A percentile compares a stretch with the other conserved stretches of the same genome.
phyloP scores from a whole-genome alignment of 2,797 vertebrate genomes.

The Onychomys torridus region DNA sequence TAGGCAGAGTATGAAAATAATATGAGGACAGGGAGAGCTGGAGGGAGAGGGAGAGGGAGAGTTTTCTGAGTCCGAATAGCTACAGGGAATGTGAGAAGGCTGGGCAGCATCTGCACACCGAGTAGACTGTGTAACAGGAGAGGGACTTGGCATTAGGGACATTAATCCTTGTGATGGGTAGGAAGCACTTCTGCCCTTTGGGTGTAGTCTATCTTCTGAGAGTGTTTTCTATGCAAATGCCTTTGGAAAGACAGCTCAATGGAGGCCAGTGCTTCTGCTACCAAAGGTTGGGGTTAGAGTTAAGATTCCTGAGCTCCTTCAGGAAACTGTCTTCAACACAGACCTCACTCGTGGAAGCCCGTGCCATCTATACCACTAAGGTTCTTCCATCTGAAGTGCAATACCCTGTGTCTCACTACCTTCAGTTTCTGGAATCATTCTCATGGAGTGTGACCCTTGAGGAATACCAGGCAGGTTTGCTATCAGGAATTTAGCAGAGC shows the following conservation, averaged over 20 bases:
- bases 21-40: background rate
- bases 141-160: background rate
- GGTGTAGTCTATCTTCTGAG: background rate
- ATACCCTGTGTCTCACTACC: background rate
- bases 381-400: background rate
- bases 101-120: rapidly evolving
- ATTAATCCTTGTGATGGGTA: background rate
- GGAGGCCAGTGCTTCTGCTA: background rate
- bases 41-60: background rate
- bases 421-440: conserved; percentile 23
- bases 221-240: background rate
- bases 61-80: background rate
- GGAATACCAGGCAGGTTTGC: background rate
- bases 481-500: background rate
- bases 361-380: rapidly evolving
- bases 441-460: background rate
- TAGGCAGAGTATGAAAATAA: background rate
- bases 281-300: background rate
- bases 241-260: background rate
- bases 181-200: background rate
- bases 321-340: background rate
- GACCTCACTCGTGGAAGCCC: background rate
- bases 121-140: background rate
- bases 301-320: background rate
- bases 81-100: background rate